phyloP scores from a whole-genome alignment of 2,113 vertebrate species.

The Podiceps cristatus region DNA sequence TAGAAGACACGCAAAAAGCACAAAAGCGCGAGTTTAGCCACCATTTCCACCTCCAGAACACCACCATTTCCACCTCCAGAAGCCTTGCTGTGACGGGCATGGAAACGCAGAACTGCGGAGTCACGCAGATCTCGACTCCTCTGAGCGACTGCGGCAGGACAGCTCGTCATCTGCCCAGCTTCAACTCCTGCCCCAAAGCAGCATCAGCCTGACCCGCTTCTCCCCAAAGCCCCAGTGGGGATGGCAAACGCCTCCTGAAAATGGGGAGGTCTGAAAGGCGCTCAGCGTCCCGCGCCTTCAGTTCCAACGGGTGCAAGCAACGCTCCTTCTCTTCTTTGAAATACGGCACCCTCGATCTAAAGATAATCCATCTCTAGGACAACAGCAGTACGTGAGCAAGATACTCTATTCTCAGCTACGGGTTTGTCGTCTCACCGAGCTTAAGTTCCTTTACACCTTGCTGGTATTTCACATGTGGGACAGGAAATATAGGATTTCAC shows the following conservation, averaged over 20 bases:
- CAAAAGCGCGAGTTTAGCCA: accelerated
- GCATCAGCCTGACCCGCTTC: not conserved
- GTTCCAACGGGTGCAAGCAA: accelerated
- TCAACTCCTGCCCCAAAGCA: not conserved
- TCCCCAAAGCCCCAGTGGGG: not conserved
- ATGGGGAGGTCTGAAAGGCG: accelerated
- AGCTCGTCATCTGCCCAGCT: not conserved
- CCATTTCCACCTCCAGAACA: not conserved
- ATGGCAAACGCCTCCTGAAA: accelerated
- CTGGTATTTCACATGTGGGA: not conserved
- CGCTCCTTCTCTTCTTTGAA: not conserved
- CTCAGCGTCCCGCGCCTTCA: not conserved
- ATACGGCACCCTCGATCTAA: not conserved
- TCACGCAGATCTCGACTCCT: accelerated
- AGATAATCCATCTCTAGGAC: not conserved
- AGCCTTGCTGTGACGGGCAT: accelerated
- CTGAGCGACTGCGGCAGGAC: accelerated
- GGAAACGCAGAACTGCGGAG: not conserved
- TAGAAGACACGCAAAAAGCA: not conserved
- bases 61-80: not conserved
- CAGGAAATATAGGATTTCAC: not conserved
- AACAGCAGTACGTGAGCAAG: not conserved
- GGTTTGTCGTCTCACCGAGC: not conserved
- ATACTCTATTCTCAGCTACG: not conserved
- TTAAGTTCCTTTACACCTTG: not conserved